Conservation (phyloP, 2,113 vertebrate genomes). For the Pomatostomus ruficeps region DNA sequence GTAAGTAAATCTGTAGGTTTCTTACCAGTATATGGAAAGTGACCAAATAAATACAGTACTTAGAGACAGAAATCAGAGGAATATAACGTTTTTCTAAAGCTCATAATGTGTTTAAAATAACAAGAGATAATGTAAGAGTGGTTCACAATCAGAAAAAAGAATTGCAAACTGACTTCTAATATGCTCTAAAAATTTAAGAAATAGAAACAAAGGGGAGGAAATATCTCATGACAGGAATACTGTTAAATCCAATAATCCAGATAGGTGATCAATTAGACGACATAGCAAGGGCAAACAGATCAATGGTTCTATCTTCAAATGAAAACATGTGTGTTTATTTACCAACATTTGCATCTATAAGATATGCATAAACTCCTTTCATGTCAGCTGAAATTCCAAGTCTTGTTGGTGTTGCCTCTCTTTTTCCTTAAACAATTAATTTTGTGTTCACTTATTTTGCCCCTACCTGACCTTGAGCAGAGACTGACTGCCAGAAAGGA, state of each 20-base stretch:
- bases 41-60: slow-evolving; percentile 20
- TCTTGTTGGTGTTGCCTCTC: background rate
- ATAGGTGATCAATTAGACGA: background rate
- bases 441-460: background rate
- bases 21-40: slow-evolving; percentile 15
- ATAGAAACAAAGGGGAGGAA: background rate
- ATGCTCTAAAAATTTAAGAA: background rate
- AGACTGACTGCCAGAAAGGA: background rate
- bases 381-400: background rate
- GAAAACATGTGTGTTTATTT: background rate
- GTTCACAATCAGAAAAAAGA: background rate
- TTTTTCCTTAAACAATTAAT: background rate
- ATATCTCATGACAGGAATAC: background rate
- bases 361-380: background rate
- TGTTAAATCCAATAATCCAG: background rate
- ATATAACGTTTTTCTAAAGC: background rate
- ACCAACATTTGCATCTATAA: background rate
- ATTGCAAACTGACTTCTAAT: background rate
- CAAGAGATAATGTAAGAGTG: background rate
- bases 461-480: background rate
- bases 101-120: background rate
- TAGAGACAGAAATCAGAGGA: slow-evolving; percentile 14
- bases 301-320: background rate
- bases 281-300: background rate
- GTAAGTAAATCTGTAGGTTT: slow-evolving; percentile 27